A percentile compares a stretch with the other conserved stretches of the same genome.
phyloP scores from a whole-genome alignment of 2,113 vertebrate species.

The Apeltes quadracus region DNA sequence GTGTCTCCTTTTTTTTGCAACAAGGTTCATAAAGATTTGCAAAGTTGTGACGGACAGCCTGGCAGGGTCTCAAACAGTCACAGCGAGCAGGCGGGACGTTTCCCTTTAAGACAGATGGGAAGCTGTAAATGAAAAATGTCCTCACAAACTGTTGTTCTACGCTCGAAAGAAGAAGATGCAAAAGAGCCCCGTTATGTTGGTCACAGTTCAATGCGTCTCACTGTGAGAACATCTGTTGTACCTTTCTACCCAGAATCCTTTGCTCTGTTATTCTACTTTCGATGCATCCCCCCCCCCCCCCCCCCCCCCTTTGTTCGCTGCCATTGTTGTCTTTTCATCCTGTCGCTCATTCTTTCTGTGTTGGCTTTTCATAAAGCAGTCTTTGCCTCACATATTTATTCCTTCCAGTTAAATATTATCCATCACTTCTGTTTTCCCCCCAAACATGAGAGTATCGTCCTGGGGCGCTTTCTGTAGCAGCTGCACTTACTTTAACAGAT shows the following conservation, averaged over 20 bases:
- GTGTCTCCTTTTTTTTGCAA: neutral
- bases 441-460: neutral
- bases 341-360: slow-evolving; percentile 6
- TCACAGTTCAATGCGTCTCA: slow-evolving; percentile 44
- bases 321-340: slow-evolving; percentile 12
- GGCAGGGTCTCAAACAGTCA: slow-evolving; percentile 17
- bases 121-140: slow-evolving; percentile 25
- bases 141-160: slow-evolving; percentile 33
- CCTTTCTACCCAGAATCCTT: neutral
- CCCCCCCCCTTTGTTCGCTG: neutral
- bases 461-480: neutral
- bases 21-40: slow-evolving; percentile 10
- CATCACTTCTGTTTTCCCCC: neutral
- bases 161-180: slow-evolving; percentile 35
- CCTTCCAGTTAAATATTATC: neutral
- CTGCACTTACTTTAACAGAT: neutral
- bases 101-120: slow-evolving; percentile 60
- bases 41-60: slow-evolving; percentile 38
- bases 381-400: slow-evolving; percentile 2
- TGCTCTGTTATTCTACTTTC: slow-evolving; percentile 4
- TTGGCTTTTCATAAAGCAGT: neutral
- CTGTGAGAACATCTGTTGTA: slow-evolving; percentile 50
- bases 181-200: slow-evolving; percentile 22
- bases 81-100: slow-evolving; percentile 45
- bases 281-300: neutral